Base-by-base conservation (phyloP, 2,113 vertebrate species). In the Malaclemys terrapin region DNA sequence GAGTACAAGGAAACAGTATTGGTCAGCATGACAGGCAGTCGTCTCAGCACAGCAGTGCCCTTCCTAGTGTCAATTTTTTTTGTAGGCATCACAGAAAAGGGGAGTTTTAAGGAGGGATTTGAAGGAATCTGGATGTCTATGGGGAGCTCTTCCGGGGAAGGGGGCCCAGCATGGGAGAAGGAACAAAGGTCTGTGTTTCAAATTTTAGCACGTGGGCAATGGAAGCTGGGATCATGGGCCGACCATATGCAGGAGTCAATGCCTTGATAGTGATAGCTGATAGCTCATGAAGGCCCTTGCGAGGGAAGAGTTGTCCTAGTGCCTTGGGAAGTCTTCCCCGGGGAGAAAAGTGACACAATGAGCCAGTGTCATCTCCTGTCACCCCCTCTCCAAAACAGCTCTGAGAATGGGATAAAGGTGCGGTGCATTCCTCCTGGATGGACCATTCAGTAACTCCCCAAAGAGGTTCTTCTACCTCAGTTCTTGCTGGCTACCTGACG, bases 401-500 rank as follows among this genome's bases (percentile, higher is more conserved):
- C n/a, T 38, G 8, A 10, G 27, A 35, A 45, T 31, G 35, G 54
- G 87, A 84, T 20, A 29, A 59, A 52, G 6, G n/a, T 3, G 13
- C 59, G 82, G 3, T 38, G 38, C 54, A 62, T 57, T 94, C 53
- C 79, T 38, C 29, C 49, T 52, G n/a, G 0, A 11, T 35, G 50
- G 17, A 24, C 69, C 22, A 12, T 42, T 42, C 38, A 12, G n/a
- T 75, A 24, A 42, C 22, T 42, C 9, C 19, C 17, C n/a, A 10
- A 38, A 38, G 65, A 72, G 65, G 8, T 72, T 22, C n/a, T 17
- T 4, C 22, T 72, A 16, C 9, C 19, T 72, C n/a, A 38, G 22
- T 20, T 75, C 38, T 75, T 42, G 38, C 10, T 12, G 5, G n/a
- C 8, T 52, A 31, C 54, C 8, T 81, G 0, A 0, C 47, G 9